Percentiles rank a stretch among this genome's conserved stretches.
These are phyloP conservation scores for Myiozetetes cayanensis DNA, from an alignment of 2,113 vertebrate genomes.

Conservation along the genomic window DNA sequence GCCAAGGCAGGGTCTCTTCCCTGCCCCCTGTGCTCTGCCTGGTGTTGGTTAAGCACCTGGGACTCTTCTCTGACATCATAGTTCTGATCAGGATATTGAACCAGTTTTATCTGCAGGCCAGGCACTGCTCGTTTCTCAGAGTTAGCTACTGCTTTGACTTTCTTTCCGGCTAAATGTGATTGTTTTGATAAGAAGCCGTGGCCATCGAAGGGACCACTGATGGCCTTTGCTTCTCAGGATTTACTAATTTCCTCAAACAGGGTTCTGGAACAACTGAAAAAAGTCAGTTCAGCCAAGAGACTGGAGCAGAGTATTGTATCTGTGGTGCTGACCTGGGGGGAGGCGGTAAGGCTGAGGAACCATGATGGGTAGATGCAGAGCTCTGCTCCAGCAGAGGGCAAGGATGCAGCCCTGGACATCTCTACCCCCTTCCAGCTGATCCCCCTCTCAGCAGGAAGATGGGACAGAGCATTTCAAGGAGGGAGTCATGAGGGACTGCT, in stretches of 20 bases:
- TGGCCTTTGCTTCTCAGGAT: not conserved
- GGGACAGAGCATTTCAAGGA: not conserved
- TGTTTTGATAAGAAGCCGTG: not conserved
- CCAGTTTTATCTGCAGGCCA: not conserved
- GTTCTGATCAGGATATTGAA: not conserved
- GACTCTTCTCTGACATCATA: not conserved
- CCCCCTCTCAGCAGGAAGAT: not conserved
- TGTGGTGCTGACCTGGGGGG: not conserved
- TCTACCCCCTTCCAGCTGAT: not conserved
- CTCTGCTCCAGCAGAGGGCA: rapidly evolving
- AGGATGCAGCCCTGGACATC: not conserved
- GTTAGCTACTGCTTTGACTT: not conserved
- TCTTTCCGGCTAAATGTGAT: not conserved
- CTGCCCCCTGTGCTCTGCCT: not conserved
- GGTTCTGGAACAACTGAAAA: not conserved
- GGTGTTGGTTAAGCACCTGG: rapidly evolving
- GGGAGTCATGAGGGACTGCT: not conserved
- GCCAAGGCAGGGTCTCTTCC: not conserved
- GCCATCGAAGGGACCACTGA: not conserved
- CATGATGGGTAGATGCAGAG: rapidly evolving
- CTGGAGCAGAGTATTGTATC: not conserved
- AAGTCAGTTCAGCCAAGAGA: not conserved
- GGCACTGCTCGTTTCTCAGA: not conserved
- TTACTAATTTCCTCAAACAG: not conserved
- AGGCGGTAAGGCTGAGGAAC: not conserved